Evolutionary conservation across 1,140 invertebrate species (phyloP).

Genomic region (Leptinotarsa texana): DNA sequence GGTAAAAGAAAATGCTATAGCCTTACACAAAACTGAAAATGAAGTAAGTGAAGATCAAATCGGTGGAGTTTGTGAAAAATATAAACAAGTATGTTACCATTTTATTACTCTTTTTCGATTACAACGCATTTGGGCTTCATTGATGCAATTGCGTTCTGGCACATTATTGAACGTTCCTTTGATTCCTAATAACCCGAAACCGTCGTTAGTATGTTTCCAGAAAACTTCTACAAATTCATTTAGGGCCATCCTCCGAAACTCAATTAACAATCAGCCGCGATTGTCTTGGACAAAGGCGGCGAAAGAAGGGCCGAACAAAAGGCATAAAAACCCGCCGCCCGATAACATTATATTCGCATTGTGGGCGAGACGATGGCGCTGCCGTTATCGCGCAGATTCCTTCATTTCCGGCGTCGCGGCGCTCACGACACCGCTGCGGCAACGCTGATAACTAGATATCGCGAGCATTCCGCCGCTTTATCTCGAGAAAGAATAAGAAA

Average conservation of each 20-base stretch:
- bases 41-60: too few relatives aligned
- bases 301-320: slow-evolving; percentile 49
- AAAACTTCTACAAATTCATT: slow-evolving; percentile 45
- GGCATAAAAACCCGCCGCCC: slow-evolving; percentile 46
- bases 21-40: too few relatives aligned
- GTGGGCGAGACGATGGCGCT: not conserved
- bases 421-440: slow-evolving; percentile 51
- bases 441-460: slow-evolving; percentile 58
- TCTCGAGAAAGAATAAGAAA: slow-evolving; percentile 58
- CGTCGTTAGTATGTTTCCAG: slow-evolving; percentile 41
- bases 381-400: slow-evolving; percentile 53
- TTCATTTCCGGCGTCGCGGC: slow-evolving; percentile 51
- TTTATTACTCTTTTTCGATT: too few relatives aligned
- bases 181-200: slow-evolving; percentile 12
- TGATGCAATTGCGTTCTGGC: too few relatives aligned
- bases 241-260: slow-evolving; percentile 48
- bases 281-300: slow-evolving; percentile 48
- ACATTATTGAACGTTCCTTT: not conserved
- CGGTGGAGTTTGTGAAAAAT: too few relatives aligned
- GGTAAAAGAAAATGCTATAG: too few relatives aligned
- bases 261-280: slow-evolving; percentile 56
- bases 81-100: too few relatives aligned
- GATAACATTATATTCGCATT: slow-evolving; percentile 52
- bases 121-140: too few relatives aligned
- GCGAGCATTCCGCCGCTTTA: slow-evolving; percentile 56